A percentile compares a stretch with the other conserved stretches of the same genome.
Conservation (phyloP, 2,797 vertebrate genomes). For the Loris lydekkerianus region DNA sequence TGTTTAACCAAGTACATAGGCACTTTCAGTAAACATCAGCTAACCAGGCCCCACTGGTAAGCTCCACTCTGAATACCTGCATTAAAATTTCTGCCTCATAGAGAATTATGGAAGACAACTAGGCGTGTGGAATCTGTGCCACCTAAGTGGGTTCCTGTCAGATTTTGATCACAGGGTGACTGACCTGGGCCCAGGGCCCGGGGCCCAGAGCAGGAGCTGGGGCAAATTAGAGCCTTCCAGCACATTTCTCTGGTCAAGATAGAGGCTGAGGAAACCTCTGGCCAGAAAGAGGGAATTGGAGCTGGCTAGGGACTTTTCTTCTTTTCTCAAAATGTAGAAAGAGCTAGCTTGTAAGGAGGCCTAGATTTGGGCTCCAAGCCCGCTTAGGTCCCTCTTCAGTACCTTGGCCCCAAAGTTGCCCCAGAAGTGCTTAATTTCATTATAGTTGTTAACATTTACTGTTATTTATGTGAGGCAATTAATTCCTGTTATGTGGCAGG, state of each 20-base stretch:
- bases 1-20: background rate
- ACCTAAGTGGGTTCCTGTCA: too few relatives aligned
- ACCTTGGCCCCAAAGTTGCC: background rate
- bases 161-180: background rate
- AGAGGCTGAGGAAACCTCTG: background rate
- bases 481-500: background rate
- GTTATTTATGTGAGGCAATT: background rate
- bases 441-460: background rate
- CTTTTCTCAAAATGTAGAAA: background rate
- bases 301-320: background rate
- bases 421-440: background rate
- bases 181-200: too few relatives aligned
- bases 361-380: background rate
- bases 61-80: background rate
- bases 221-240: background rate
- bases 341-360: background rate
- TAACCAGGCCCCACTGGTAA: background rate
- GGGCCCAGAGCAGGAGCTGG: background rate
- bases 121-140: background rate
- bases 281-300: background rate
- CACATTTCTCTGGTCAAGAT: background rate
- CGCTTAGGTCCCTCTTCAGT: background rate
- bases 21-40: background rate
- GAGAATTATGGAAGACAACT: background rate
- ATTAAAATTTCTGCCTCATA: background rate